phyloP scores from a whole-genome alignment of 2,888 invertebrate genomes.

The Acanthosepion esculentum region DNA sequence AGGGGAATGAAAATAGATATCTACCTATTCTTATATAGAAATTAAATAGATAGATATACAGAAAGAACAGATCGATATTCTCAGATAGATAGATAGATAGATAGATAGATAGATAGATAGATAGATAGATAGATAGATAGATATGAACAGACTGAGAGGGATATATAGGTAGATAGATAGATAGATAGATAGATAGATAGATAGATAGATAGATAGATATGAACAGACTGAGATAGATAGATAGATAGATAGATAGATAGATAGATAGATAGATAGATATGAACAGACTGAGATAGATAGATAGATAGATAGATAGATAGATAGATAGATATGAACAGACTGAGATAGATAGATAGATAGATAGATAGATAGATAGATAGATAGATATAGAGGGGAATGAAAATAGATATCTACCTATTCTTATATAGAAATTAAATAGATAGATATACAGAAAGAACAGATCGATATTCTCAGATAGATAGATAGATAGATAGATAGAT shows the following conservation, averaged over 20 bases:
- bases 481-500: conserved; percentile 2
- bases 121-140: neutral
- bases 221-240: too few relatives aligned
- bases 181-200: neutral
- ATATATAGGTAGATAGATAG: neutral
- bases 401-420: too few relatives aligned
- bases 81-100: neutral
- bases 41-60: too few relatives aligned
- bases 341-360: too few relatives aligned
- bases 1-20: too few relatives aligned
- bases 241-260: neutral
- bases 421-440: neutral
- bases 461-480: neutral
- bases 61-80: too few relatives aligned
- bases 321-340: neutral
- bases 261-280: neutral
- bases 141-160: too few relatives aligned
- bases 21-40: too few relatives aligned
- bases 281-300: too few relatives aligned
- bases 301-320: neutral
- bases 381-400: neutral
- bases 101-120: neutral
- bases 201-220: too few relatives aligned
- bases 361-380: too few relatives aligned
- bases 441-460: neutral